Conservation (phyloP, 2,888 invertebrate species). For the Syritta pipiens region DNA sequence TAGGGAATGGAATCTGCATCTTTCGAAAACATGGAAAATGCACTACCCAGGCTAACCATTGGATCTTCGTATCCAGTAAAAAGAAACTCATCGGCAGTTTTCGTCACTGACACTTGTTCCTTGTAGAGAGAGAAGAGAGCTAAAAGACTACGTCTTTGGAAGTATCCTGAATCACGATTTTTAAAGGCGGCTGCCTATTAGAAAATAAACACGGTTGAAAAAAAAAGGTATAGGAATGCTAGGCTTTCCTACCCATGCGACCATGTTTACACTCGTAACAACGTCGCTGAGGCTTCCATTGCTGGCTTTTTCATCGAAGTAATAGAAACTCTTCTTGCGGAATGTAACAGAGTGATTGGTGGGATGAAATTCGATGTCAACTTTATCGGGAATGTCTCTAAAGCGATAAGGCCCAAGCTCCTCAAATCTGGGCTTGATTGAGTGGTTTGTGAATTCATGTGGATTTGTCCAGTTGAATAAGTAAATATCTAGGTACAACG, state of each 20-base stretch:
- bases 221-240: neutral
- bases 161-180: slow-evolving; percentile 81
- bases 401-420: slow-evolving; percentile 84
- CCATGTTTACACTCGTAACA: slow-evolving; percentile 87
- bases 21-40: slow-evolving; percentile 80
- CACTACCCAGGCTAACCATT: slow-evolving; percentile 83
- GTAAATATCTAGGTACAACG: slow-evolving; percentile 84
- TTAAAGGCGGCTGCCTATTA: slow-evolving; percentile 78
- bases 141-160: slow-evolving; percentile 82
- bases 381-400: slow-evolving; percentile 85
- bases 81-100: slow-evolving; percentile 84
- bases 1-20: slow-evolving; percentile 81
- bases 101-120: slow-evolving; percentile 82
- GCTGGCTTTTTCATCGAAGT: slow-evolving; percentile 84
- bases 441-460: slow-evolving; percentile 82
- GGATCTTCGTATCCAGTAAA: slow-evolving; percentile 89
- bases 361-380: slow-evolving; percentile 86
- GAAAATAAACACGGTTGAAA: slow-evolving; percentile 37
- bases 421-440: slow-evolving; percentile 81
- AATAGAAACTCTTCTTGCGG: slow-evolving; percentile 84
- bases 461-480: slow-evolving; percentile 91
- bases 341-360: slow-evolving; percentile 87
- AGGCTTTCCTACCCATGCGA: slow-evolving; percentile 85
- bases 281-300: slow-evolving; percentile 85
- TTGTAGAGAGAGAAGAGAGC: slow-evolving; percentile 81